Conservation (phyloP, 2,797 vertebrate species). For the Danionella dracula region DNA sequence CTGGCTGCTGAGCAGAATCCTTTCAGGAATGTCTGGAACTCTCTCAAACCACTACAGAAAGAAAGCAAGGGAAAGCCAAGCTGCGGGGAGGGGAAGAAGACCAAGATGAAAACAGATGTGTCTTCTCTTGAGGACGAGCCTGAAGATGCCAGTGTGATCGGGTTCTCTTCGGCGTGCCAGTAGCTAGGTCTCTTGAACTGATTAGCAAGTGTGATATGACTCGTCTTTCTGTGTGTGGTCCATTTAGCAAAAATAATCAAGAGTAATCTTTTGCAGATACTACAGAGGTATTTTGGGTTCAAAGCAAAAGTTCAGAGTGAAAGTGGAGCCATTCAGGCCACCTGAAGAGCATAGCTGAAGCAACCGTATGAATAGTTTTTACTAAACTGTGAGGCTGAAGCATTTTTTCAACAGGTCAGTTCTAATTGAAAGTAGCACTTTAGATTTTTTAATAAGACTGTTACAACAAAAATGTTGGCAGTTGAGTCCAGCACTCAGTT, state of each 20-base stretch:
- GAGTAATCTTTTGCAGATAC: constrained; percentile 19
- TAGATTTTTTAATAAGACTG: too few relatives aligned
- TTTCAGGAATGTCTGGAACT: constrained; percentile 91
- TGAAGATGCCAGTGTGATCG: constrained; percentile 5
- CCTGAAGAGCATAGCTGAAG: neutral
- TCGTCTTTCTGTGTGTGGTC: constrained; percentile 28
- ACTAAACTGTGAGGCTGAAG: too few relatives aligned
- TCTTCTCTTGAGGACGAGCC: constrained; percentile 16
- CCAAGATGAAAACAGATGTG: constrained; percentile 49
- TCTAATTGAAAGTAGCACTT: too few relatives aligned
- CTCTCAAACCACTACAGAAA: constrained; percentile 85
- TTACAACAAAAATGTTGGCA: too few relatives aligned
- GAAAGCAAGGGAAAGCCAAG: constrained; percentile 37
- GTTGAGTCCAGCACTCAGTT: too few relatives aligned
- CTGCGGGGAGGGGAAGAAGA: constrained; percentile 38
- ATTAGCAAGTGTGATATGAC: neutral
- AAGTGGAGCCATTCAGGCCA: constrained; percentile 5
- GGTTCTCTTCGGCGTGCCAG: neutral
- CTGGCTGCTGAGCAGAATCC: constrained; percentile 86
- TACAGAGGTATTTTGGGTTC: constrained; percentile 22
- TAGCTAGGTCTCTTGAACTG: neutral
- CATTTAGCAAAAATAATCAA: constrained; percentile 32
- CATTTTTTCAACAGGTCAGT: too few relatives aligned
- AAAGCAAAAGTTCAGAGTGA: constrained; percentile 25
- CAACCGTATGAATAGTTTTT: neutral